Evolutionary conservation across 2,797 vertebrate genomes (phyloP).

Genomic region (Anas georgica): DNA sequence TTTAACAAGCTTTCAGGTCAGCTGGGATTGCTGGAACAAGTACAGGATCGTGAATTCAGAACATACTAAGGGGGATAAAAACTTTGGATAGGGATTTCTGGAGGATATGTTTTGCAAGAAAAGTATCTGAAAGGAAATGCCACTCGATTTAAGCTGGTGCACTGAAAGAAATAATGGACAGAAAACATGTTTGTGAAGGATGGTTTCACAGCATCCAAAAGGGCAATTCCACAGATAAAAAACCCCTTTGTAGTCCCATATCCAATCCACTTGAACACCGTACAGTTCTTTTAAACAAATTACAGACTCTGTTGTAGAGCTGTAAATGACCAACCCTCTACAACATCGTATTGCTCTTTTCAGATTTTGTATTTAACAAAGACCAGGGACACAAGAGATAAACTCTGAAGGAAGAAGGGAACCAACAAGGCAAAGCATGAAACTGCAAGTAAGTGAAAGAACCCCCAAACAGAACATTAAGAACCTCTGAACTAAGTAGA

Average conservation of each 20-base stretch:
- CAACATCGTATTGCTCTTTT: background rate
- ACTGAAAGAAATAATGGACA: background rate
- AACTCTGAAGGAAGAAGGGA: background rate
- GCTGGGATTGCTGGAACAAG: background rate
- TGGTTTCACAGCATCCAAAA: background rate
- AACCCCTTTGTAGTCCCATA: background rate
- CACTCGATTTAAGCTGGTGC: background rate
- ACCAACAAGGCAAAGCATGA: background rate
- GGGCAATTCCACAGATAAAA: background rate
- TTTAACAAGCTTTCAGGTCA: constrained; percentile 28
- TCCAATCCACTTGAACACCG: background rate
- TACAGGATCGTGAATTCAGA: background rate
- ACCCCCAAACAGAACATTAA: background rate
- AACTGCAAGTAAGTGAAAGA: background rate
- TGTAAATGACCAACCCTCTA: background rate
- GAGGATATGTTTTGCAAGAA: background rate
- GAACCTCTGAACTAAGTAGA: background rate
- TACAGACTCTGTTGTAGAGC: background rate
- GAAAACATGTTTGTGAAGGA: background rate
- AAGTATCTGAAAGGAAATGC: background rate
- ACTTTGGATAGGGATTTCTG: background rate
- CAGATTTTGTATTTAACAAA: background rate
- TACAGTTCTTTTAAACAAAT: background rate
- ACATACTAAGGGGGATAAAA: background rate
- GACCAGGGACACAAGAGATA: background rate